Evolutionary conservation across 2,113 vertebrate genomes (phyloP).

Genomic region (Eidolon helvum): DNA sequence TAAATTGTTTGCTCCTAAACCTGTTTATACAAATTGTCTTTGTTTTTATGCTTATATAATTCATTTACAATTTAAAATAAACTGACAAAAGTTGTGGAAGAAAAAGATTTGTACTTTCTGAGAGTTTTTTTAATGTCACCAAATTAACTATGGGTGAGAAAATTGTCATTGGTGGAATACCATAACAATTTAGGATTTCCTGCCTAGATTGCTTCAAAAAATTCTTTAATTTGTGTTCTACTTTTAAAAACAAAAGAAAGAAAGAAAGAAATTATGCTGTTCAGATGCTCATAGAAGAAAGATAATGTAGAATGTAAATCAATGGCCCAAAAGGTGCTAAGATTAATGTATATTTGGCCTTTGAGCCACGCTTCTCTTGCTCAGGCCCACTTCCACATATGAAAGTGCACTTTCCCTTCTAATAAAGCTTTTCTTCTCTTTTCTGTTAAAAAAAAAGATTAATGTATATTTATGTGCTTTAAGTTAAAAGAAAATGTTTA

Average conservation of each 20-base stretch:
- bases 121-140: not conserved
- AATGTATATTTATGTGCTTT: not conserved
- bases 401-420: no score
- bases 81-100: not conserved
- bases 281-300: not conserved
- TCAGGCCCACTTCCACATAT: no score
- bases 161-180: not conserved
- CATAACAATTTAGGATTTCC: not conserved
- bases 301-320: not conserved
- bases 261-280: not conserved
- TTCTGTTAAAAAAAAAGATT: not conserved
- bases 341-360: not conserved
- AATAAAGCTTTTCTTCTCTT: no score
- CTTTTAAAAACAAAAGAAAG: not conserved
- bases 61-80: not conserved
- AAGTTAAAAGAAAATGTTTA: not conserved
- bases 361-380: no score
- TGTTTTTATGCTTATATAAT: not conserved
- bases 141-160: not conserved
- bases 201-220: not conserved
- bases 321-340: not conserved
- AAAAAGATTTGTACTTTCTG: slow-evolving; percentile 19
- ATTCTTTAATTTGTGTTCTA: not conserved
- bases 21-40: not conserved
- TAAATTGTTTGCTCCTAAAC: not conserved